Percentiles rank a stretch among this genome's conserved stretches.
Conservation (phyloP, 2,888 invertebrate species). For the Priocnemis perturbator region DNA sequence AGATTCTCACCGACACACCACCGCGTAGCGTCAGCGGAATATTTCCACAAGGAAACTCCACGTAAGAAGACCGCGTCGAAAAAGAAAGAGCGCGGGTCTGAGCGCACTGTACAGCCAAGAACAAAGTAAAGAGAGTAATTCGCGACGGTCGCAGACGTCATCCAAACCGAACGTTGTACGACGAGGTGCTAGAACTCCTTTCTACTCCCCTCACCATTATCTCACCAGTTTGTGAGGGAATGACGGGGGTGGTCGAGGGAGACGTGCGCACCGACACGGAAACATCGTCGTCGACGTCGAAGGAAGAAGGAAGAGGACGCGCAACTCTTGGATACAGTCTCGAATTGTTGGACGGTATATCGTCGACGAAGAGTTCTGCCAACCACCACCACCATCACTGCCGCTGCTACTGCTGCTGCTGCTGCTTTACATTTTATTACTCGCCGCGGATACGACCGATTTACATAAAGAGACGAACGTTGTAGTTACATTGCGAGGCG, state of each 20-base stretch:
- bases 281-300: neutral
- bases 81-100: too few species aligned
- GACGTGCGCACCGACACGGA: conserved; percentile 2
- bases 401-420: conserved; percentile 54
- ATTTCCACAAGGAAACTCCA: too few species aligned
- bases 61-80: too few species aligned
- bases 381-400: conserved; percentile 2
- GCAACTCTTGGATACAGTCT: too few species aligned
- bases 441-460: conserved; percentile 62
- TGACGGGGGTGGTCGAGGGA: conserved; percentile 38
- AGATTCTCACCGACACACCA: too few species aligned
- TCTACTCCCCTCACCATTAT: conserved; percentile 39
- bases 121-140: too few species aligned
- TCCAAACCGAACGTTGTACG: too few species aligned
- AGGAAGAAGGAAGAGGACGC: conserved; percentile 15
- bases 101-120: too few species aligned
- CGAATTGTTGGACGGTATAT: too few species aligned
- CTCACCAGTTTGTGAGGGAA: conserved; percentile 53
- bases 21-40: too few species aligned
- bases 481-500: conserved; percentile 9
- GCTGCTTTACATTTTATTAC: conserved; percentile 71
- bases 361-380: too few species aligned
- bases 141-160: too few species aligned
- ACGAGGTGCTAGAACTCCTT: conserved; percentile 25
- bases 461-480: conserved; percentile 62